A percentile compares a stretch with the other conserved stretches of the same genome.
phyloP scores from a whole-genome alignment of 2,113 vertebrate species.

The Oreochromis aureus region DNA sequence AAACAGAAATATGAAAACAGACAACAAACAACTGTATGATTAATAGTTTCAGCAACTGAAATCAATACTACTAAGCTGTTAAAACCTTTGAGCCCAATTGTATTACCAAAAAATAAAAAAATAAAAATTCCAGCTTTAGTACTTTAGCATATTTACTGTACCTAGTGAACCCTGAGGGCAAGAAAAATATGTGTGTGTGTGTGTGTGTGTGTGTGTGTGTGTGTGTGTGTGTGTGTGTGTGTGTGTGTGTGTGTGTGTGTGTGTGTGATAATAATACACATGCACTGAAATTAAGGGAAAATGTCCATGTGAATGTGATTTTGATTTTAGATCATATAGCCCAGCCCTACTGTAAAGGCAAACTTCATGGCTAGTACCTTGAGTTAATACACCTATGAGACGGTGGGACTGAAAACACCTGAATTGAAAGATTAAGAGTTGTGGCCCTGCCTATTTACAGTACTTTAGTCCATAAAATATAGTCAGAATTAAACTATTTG shows the following conservation, averaged over 20 bases:
- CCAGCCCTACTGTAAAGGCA: not conserved
- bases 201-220: not conserved
- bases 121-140: not conserved
- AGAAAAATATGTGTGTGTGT: not conserved
- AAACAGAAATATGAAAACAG: not conserved
- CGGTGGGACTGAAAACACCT: not conserved
- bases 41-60: not conserved
- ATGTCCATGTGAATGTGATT: not conserved
- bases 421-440: rapidly evolving
- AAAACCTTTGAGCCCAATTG: not conserved
- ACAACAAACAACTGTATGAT: not conserved
- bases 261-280: not conserved
- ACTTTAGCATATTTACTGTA: not conserved
- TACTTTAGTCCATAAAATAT: not conserved
- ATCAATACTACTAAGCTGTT: not conserved
- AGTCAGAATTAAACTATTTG: not conserved
- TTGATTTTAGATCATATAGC: not conserved
- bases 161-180: not conserved
- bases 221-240: not conserved
- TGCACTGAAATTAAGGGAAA: not conserved
- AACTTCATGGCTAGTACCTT: not conserved
- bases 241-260: not conserved
- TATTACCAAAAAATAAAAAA: not conserved
- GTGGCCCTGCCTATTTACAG: rapidly evolving
- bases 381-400: not conserved